Evolutionary conservation across 1,140 invertebrate genomes (phyloP).

Genomic region (Asbolus verrucosus): DNA sequence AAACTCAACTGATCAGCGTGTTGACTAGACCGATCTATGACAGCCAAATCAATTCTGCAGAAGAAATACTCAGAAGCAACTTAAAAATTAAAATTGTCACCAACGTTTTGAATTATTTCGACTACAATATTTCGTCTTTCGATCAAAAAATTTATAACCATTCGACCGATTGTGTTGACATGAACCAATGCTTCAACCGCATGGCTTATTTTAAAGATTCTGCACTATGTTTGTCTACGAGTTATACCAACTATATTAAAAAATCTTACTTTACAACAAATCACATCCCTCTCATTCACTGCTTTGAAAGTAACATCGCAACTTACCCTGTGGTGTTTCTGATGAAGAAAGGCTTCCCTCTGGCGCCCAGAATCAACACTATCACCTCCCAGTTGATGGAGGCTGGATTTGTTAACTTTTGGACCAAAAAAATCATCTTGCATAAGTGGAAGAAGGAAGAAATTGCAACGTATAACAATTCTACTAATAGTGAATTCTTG

Average conservation of each 20-base stretch:
- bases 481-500: not conserved
- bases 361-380: constrained; percentile 46
- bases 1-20: constrained; percentile 6
- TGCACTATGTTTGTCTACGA: constrained; percentile 40
- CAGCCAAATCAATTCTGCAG: constrained; percentile 4
- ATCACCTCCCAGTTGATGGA: constrained; percentile 41
- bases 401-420: constrained; percentile 44
- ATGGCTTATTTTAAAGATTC: constrained; percentile 34
- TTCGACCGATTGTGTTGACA: constrained; percentile 21
- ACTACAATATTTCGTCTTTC: not conserved
- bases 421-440: not conserved
- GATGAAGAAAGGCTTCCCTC: constrained; percentile 53
- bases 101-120: constrained; percentile 1
- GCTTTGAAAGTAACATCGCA: constrained; percentile 46
- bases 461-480: not conserved
- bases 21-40: constrained; percentile 5
- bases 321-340: constrained; percentile 52
- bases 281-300: constrained; percentile 44
- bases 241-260: constrained; percentile 47
- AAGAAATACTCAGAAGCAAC: constrained; percentile 47
- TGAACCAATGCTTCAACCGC: constrained; percentile 42
- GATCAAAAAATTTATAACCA: not conserved
- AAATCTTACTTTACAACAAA: constrained; percentile 41
- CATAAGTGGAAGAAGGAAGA: constrained; percentile 18
- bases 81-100: not conserved